Evolutionary conservation across 53 echinoderm and acorn worm species (phyloP), one percentile per base, ranked within the genome.

Genomic region (Temnopleurus reevesii): DNA sequence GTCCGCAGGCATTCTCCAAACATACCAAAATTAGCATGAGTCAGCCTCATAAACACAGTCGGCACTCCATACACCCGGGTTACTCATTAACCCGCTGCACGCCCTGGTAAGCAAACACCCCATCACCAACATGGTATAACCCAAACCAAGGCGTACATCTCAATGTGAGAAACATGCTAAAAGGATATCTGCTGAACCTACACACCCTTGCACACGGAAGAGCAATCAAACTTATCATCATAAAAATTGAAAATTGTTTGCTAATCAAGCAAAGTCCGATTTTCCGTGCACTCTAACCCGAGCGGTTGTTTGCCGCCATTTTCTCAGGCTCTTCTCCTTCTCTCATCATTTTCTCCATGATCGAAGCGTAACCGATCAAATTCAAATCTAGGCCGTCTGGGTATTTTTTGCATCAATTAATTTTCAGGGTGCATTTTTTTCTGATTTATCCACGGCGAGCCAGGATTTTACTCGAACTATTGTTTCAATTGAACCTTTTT

Each of bases 171-270:
- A n/a, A n/a, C n/a, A n/a, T n/a, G n/a, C n/a, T n/a, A n/a, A n/a
- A n/a, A n/a, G n/a, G n/a, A n/a, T n/a, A n/a, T n/a, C n/a, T 17
- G 5, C 36, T 21, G 6, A 30, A 30, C n/a, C 5, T 38, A 66
- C 38, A 36, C 38, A n/a, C 31, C 19, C 66, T 19, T 5, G 18
- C 19, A 4, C 30, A 66, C 55, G 15, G 13, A 6, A 35, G 30
- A 18, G 77, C 26, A 82, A 55, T 33, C 34, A 79, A 55, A 53
- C 56, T 82, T 82, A 82, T 76, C 45, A 76, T 82, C 53, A 82
- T 77, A 77, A 82, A 82, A 82, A 82, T 33, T 82, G 82, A 55
- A 54, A 46, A 82, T 82, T 82, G 82, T 82, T 82, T 82, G 82
- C 82, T 35, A 26, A 77, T 47, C 51, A 47, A 47, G 36, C 82